A percentile compares a stretch with the other conserved stretches of the same genome.
Evolutionary conservation across 2,797 vertebrate species (phyloP).

Genomic region (Bovichtus variegatus): DNA sequence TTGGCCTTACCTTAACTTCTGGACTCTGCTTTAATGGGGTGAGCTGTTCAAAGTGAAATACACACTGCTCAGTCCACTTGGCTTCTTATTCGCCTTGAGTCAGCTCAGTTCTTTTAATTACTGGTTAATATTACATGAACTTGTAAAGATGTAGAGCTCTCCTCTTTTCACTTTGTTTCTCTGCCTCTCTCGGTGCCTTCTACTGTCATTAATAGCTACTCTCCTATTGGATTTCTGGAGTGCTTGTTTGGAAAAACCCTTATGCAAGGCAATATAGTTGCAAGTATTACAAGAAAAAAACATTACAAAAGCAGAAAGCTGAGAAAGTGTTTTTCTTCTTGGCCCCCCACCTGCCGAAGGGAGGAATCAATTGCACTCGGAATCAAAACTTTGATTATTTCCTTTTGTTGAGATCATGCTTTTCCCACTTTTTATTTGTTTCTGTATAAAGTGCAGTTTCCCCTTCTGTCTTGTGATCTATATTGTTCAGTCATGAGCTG

Average conservation of each 20-base stretch:
- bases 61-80: constrained; percentile 9
- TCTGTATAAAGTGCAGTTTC: constrained; percentile 7
- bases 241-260: constrained; percentile 21
- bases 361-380: constrained; percentile 19
- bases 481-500: background rate
- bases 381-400: constrained; percentile 26
- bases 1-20: too few species aligned
- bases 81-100: constrained; percentile 34
- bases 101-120: constrained; percentile 59
- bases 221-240: constrained; percentile 35
- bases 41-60: constrained; percentile 25
- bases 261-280: constrained; percentile 13
- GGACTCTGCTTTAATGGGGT: constrained; percentile 10
- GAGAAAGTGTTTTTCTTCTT: background rate
- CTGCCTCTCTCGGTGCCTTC: background rate
- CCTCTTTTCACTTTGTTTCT: constrained; percentile 15
- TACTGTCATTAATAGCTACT: constrained; percentile 24
- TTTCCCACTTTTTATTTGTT: constrained; percentile 11
- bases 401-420: constrained; percentile 28
- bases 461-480: background rate
- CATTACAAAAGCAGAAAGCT: constrained; percentile 39
- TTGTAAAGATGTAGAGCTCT: constrained; percentile 33
- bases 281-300: constrained; percentile 28
- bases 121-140: constrained; percentile 71
- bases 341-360: constrained; percentile 18